Evolutionary conservation across 2,797 vertebrate species (phyloP), one percentile per base, ranked within the genome.

Genomic region (Xyrichtys novacula): DNA sequence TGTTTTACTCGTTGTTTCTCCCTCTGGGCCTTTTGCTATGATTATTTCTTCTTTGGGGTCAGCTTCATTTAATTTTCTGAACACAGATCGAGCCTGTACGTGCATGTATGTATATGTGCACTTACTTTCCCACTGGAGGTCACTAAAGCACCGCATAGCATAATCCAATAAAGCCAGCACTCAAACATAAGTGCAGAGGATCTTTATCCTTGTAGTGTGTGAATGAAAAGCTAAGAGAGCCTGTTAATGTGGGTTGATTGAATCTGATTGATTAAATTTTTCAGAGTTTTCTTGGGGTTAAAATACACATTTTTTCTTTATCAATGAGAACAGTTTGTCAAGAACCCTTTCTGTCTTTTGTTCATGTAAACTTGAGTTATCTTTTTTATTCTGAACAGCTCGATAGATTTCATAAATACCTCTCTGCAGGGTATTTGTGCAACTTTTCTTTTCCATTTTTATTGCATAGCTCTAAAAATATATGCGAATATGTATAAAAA

Each of bases 71-170:
- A 62, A 44, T 17, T 55, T 29, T 34, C 20, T 42, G 39, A 71
- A 38, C 11, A 26, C 31, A 23, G 43, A 12, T 26, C 7, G 3
- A 58, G 22, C 50, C 23, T 42, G 10, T 43, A n/a, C n/a, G n/a
- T n/a, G n/a, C n/a, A n/a, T n/a, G n/a, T n/a, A n/a, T 68, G 17
- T 69, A 56, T 78, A 38, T 68, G 50, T 54, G 49, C 46, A 49
- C 50, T 34, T 7, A 71, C 71, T 73, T 79, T 71, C 69, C 91
- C 91, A 91, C 91, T 85, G 80, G 91, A 88, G 89, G 91, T 89
- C 91, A 85, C 86, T 39, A 89, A 84, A 89, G 89, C 63, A 69
- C 88, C 52, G 15, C 19, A 16, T 49, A 70, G 50, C 34, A 64
- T 63, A 38, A 72, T 54, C 25, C 25, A 59, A 7, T 78, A 29